Evolutionary conservation across 1,140 invertebrate genomes (phyloP).

Genomic region (Charaxes varanes): DNA sequence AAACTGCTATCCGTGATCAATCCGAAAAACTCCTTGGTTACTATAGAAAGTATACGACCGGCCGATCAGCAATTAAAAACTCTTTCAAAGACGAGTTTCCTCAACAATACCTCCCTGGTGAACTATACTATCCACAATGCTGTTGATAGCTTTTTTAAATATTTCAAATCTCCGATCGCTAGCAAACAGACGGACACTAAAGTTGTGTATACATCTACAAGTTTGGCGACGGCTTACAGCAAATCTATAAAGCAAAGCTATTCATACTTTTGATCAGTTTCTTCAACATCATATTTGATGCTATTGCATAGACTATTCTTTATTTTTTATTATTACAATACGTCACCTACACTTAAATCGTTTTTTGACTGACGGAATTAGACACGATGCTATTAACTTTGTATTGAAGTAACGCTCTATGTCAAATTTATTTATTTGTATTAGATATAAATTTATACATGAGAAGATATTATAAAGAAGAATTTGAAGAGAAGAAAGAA

Average conservation of each 20-base stretch:
- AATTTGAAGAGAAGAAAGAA: too few relatives aligned
- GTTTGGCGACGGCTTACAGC: slow-evolving; percentile 10
- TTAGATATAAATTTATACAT: too few relatives aligned
- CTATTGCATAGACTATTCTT: too few relatives aligned
- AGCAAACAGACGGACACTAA: too few relatives aligned
- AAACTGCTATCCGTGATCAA: not conserved
- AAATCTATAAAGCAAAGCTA: slow-evolving; percentile 8
- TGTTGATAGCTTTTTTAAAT: slow-evolving; percentile 18
- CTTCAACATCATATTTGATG: too few relatives aligned
- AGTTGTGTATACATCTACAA: slow-evolving; percentile 8
- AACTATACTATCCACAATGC: not conserved
- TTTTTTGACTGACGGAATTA: too few relatives aligned
- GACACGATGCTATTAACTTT: too few relatives aligned
- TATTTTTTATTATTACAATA: too few relatives aligned
- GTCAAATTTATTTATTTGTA: too few relatives aligned
- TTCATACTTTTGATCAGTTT: slow-evolving; percentile 15
- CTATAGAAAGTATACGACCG: slow-evolving; percentile 1
- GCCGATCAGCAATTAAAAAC: not conserved
- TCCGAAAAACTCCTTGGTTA: not conserved
- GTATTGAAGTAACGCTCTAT: too few relatives aligned
- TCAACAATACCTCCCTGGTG: not conserved
- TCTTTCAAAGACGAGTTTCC: not conserved
- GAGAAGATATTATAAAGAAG: too few relatives aligned
- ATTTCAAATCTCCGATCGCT: slow-evolving; percentile 11
- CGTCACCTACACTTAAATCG: too few relatives aligned